These are phyloP conservation scores for Numenius arquata DNA, from an alignment of 2,113 vertebrate genomes.

Conservation along the genomic window DNA sequence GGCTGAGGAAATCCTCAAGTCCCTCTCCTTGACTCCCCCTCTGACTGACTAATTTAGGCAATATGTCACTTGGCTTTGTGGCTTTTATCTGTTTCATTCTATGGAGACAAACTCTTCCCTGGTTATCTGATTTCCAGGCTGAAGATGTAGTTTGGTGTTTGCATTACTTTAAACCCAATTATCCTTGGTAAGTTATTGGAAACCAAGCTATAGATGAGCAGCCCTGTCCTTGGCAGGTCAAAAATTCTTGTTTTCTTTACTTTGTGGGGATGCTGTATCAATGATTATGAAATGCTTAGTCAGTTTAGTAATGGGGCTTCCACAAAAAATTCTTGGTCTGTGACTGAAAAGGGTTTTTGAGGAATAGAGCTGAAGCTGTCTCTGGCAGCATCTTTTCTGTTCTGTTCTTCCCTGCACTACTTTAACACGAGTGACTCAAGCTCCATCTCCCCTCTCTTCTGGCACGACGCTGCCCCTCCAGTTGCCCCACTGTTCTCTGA, in stretches of 20 bases:
- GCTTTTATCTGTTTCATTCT: neutral
- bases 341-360: neutral
- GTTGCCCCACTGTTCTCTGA: neutral
- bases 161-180: neutral
- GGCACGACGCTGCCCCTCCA: rapidly evolving
- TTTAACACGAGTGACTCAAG: neutral
- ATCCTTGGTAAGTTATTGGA: neutral
- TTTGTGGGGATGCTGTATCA: neutral
- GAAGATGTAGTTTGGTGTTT: neutral
- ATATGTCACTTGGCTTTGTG: neutral
- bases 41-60: neutral
- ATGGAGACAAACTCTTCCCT: neutral
- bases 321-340: neutral
- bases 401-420: neutral
- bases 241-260: neutral
- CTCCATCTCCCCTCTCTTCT: neutral
- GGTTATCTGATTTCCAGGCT: neutral
- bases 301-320: neutral
- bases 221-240: neutral
- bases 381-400: neutral
- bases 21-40: neutral
- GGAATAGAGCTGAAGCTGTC: neutral
- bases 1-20: neutral
- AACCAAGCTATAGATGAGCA: neutral
- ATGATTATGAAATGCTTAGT: neutral